These are phyloP conservation scores for Zaprionus ornatus DNA, from an alignment of 1,140 invertebrate species.

Conservation along the genomic window DNA sequence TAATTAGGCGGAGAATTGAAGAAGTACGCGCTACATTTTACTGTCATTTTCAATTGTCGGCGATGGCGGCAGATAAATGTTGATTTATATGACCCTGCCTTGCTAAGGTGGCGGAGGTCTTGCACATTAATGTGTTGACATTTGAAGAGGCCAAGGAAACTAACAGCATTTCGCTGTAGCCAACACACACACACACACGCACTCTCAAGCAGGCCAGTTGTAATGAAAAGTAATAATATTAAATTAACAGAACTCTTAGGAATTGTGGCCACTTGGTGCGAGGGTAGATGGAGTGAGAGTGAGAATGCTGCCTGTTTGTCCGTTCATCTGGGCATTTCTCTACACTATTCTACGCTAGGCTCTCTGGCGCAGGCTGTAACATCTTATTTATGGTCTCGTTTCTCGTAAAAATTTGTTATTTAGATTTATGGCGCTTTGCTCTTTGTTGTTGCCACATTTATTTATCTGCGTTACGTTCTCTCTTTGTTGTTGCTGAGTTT, in stretches of 20 bases:
- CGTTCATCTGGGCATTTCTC: neutral
- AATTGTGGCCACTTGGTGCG: slow-evolving; percentile 58
- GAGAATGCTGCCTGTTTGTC: slow-evolving; percentile 8
- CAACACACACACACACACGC: slow-evolving; percentile 19
- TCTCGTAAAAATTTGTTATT: slow-evolving; percentile 82
- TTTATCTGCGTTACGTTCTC: slow-evolving; percentile 67
- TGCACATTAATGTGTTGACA: slow-evolving; percentile 72
- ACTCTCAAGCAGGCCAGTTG: slow-evolving; percentile 36
- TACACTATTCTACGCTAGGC: slow-evolving; percentile 41
- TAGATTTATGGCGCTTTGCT: slow-evolving; percentile 80
- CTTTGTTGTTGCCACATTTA: slow-evolving; percentile 81
- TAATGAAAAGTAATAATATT: slow-evolving; percentile 82
- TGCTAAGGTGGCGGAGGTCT: neutral
- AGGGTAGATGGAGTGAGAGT: slow-evolving; percentile 35
- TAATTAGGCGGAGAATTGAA: slow-evolving; percentile 34
- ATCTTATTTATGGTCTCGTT: slow-evolving; percentile 81
- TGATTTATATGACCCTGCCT: slow-evolving; percentile 55
- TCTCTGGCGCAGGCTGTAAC: slow-evolving; percentile 38
- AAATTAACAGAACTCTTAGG: slow-evolving; percentile 80
- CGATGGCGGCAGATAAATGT: slow-evolving; percentile 56
- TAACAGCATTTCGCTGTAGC: slow-evolving; percentile 46
- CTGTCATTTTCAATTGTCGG: slow-evolving; percentile 59
- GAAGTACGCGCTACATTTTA: slow-evolving; percentile 14
- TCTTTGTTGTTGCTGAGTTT: slow-evolving; percentile 10
- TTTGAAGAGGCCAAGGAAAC: slow-evolving; percentile 52